A percentile compares a stretch with the other conserved stretches of the same genome.
phyloP scores from a whole-genome alignment of 64 coral and sea anemone genomes.

The Trachythela sp. region DNA sequence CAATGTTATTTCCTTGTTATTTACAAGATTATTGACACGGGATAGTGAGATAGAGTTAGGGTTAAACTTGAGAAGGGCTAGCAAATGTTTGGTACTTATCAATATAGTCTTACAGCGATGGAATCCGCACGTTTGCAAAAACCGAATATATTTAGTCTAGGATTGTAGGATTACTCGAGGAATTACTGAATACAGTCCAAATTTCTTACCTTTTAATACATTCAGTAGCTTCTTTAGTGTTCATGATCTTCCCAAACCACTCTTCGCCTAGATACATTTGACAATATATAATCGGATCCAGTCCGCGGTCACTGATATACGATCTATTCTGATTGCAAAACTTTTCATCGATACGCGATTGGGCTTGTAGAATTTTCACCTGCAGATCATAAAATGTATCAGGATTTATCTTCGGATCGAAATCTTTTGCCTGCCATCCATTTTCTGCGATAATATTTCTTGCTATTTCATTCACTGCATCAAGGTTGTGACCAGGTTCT shows the following conservation, averaged over 20 bases:
- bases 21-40: too few relatives aligned
- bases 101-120: not conserved
- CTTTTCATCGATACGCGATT: conserved; percentile 34
- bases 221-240: conserved; percentile 40
- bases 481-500: conserved; percentile 1
- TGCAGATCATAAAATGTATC: conserved; percentile 69
- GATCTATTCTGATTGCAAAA: conserved; percentile 26
- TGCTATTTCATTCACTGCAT: conserved; percentile 63
- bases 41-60: too few relatives aligned
- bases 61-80: not conserved
- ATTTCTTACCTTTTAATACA: conserved; percentile 62
- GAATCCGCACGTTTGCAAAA: not conserved
- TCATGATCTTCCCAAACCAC: conserved; percentile 35
- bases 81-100: too few relatives aligned
- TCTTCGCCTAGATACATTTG: conserved; percentile 58
- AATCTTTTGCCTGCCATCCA: conserved; percentile 66
- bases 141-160: not conserved
- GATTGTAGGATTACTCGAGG: not conserved
- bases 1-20: too few relatives aligned
- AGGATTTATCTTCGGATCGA: conserved; percentile 67
- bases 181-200: not conserved
- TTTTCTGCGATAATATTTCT: conserved; percentile 65
- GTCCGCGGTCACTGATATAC: conserved; percentile 79
- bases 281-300: conserved; percentile 81
- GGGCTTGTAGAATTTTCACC: conserved; percentile 58